Conservation (phyloP, 2,113 vertebrate species). For the Macquaria australasica region DNA sequence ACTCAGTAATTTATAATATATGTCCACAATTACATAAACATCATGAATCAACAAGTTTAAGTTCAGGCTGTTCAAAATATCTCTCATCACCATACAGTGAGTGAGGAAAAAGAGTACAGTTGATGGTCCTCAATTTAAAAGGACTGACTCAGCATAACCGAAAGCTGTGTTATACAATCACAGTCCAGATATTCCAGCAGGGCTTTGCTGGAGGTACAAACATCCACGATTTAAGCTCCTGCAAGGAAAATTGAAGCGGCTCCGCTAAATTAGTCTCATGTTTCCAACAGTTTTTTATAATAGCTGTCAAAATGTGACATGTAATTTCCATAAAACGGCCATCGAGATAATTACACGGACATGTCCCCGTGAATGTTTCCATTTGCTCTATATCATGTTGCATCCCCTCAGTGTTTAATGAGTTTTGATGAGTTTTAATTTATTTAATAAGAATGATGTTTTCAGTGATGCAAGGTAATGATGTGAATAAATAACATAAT, state of each 20-base stretch:
- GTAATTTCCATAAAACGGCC: slow-evolving; percentile 58
- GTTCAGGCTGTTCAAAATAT: background rate
- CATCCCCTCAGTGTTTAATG: slow-evolving; percentile 23
- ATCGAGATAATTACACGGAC: slow-evolving; percentile 46
- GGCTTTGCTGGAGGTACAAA: background rate
- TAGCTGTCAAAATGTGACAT: slow-evolving; percentile 49
- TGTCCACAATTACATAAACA: background rate
- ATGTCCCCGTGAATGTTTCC: slow-evolving; percentile 6
- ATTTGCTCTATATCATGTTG: slow-evolving; percentile 29
- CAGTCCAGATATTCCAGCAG: background rate
- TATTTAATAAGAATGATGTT: slow-evolving; percentile 7
- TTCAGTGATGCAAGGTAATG: background rate
- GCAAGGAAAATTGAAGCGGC: slow-evolving; percentile 10
- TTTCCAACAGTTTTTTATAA: slow-evolving; percentile 22
- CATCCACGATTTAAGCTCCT: slow-evolving; percentile 9
- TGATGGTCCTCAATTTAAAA: background rate
- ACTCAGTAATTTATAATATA: background rate
- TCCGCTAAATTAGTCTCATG: slow-evolving; percentile 42
- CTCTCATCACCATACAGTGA: background rate
- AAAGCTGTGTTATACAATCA: background rate
- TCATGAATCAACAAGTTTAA: background rate
- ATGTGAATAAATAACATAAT: background rate
- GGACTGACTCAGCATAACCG: background rate
- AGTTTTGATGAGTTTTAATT: slow-evolving; percentile 19
- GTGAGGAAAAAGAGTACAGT: background rate